Conservation (phyloP, 2,113 vertebrate genomes). For the Protomyctophum bolini region DNA sequence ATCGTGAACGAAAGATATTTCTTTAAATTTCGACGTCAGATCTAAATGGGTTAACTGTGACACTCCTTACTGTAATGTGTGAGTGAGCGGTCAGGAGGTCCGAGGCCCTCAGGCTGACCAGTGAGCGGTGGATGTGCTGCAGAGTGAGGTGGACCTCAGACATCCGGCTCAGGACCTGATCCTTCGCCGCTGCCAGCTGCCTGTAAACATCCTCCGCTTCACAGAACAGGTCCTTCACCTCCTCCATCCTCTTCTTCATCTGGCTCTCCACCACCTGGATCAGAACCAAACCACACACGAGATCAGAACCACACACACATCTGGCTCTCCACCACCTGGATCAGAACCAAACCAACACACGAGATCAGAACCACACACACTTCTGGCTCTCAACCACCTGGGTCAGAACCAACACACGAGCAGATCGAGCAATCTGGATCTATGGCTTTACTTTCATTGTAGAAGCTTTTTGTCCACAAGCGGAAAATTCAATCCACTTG, state of each 20-base stretch:
- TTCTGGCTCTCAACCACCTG: no score
- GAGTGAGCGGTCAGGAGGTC: slow-evolving; percentile 38
- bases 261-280: slow-evolving; percentile 74
- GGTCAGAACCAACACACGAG: no score
- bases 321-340: no score
- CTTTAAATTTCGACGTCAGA: no score
- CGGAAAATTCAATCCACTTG: no score
- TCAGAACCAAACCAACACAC: not conserved
- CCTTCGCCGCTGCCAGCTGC: slow-evolving; percentile 58
- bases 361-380: not conserved
- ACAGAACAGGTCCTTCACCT: slow-evolving; percentile 70
- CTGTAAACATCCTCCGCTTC: slow-evolving; percentile 63
- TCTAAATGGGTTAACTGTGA: no score
- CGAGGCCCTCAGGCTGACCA: slow-evolving; percentile 39
- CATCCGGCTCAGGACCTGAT: slow-evolving; percentile 51
- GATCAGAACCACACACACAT: no score
- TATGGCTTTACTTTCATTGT: no score
- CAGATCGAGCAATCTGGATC: no score
- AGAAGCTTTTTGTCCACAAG: no score
- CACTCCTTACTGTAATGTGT: slow-evolving; percentile 62
- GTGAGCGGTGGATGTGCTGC: slow-evolving; percentile 52
- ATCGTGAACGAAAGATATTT: no score
- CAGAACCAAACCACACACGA: not conserved
- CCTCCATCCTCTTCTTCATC: slow-evolving; percentile 66
- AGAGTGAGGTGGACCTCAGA: slow-evolving; percentile 52